phyloP scores from a whole-genome alignment of 2,113 vertebrate species.

The Rhinoderma darwinii region DNA sequence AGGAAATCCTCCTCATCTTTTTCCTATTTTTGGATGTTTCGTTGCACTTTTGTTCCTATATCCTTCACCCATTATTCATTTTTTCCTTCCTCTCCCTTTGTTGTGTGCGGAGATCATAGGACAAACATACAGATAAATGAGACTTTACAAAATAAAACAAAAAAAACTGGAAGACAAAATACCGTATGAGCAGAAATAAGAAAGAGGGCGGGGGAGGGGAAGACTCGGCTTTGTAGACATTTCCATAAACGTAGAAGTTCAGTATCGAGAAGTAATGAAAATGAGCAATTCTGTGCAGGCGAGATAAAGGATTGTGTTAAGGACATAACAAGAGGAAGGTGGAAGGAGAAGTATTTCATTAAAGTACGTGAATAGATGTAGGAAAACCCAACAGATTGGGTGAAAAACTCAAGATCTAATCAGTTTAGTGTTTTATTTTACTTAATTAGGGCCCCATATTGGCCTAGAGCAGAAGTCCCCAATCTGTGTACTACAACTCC shows the following conservation, averaged over 20 bases:
- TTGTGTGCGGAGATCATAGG: neutral
- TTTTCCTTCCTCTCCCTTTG: neutral
- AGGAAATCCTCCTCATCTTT: neutral
- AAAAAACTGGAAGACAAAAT: neutral
- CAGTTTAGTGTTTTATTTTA: too few species aligned
- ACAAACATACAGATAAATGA: slow-evolving; percentile 1
- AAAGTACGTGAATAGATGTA: neutral
- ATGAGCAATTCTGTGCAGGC: neutral
- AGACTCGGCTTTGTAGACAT: neutral
- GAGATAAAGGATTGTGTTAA: neutral
- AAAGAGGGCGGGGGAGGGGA: neutral
- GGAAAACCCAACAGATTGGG: neutral
- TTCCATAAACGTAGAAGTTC: neutral
- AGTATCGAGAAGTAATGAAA: neutral
- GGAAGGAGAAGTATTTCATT: neutral
- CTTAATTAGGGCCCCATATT: too few species aligned
- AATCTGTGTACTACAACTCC: too few species aligned
- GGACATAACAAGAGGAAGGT: neutral
- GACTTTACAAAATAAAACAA: neutral
- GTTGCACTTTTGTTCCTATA: neutral
- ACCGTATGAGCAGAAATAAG: neutral
- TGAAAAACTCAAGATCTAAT: neutral
- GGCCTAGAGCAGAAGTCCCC: too few species aligned
- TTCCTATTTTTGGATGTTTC: neutral
- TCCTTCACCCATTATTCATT: neutral